Percentiles rank a stretch among this genome's conserved stretches.
Evolutionary conservation across 2,888 invertebrate genomes (phyloP).

Genomic region (Stenchaetothrips biformis): DNA sequence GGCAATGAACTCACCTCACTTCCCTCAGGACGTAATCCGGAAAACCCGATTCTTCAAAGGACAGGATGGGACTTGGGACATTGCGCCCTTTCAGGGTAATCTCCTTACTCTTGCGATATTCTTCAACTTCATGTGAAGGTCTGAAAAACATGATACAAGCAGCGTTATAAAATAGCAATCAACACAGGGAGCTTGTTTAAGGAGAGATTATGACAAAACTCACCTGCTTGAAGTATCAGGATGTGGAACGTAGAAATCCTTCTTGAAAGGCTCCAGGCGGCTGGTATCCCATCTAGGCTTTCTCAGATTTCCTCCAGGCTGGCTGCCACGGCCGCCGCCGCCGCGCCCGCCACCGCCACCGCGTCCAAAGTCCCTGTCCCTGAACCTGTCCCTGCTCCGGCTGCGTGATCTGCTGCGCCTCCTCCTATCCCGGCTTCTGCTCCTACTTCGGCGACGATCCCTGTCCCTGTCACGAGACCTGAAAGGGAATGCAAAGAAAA

Average conservation of each 20-base stretch:
- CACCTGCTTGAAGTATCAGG: slow-evolving; percentile 57
- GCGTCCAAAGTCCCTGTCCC: slow-evolving; percentile 33
- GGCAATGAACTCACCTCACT: slow-evolving; percentile 40
- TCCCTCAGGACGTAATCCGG: slow-evolving; percentile 76
- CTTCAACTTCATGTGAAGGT: slow-evolving; percentile 61
- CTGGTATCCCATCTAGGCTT: slow-evolving; percentile 86
- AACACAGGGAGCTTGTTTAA: neutral
- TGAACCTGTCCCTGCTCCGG: slow-evolving; percentile 29
- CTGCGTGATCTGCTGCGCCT: neutral
- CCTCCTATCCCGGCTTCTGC: neutral
- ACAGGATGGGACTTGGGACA: slow-evolving; percentile 81
- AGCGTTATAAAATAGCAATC: neutral
- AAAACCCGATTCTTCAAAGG: slow-evolving; percentile 85
- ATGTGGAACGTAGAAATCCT: slow-evolving; percentile 89
- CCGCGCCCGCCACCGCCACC: slow-evolving; percentile 46
- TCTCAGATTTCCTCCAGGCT: slow-evolving; percentile 57
- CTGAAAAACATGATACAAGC: slow-evolving; percentile 45
- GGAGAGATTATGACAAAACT: slow-evolving; percentile 30
- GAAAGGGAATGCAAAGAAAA: neutral
- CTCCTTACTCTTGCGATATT: slow-evolving; percentile 72
- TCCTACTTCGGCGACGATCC: neutral
- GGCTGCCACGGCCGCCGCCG: slow-evolving; percentile 39
- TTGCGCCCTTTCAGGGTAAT: slow-evolving; percentile 82
- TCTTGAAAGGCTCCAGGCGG: slow-evolving; percentile 78
- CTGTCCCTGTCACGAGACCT: neutral